phyloP scores from a whole-genome alignment of 1,140 invertebrate species.

The Caenorhabditis tropicalis region DNA sequence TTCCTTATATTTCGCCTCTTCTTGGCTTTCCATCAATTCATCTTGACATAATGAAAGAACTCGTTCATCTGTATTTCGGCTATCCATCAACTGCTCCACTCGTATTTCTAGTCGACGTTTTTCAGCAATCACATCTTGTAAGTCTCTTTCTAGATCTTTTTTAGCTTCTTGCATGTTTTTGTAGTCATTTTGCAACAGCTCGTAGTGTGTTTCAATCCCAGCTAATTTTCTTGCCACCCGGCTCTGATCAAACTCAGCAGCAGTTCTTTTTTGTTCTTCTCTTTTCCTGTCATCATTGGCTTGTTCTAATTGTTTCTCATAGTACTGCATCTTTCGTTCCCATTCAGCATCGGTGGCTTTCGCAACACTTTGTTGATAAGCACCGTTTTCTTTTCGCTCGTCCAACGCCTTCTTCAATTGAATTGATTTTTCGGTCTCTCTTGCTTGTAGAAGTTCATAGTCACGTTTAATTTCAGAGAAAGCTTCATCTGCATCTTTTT shows the following conservation, averaged over 20 bases:
- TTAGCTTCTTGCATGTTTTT: neutral
- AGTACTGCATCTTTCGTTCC: conserved; percentile 40
- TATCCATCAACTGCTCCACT: conserved; percentile 24
- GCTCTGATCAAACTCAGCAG: conserved; percentile 19
- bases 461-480: conserved; percentile 29
- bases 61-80: conserved; percentile 26
- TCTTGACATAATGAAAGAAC: neutral
- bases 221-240: conserved; percentile 15
- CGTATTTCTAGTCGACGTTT: conserved; percentile 20
- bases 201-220: neutral
- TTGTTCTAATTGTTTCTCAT: conserved; percentile 44
- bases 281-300: neutral
- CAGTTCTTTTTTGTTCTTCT: neutral
- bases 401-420: conserved; percentile 50
- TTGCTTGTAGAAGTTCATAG: conserved; percentile 22
- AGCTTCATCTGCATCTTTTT: neutral
- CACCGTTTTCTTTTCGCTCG: conserved; percentile 53
- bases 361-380: conserved; percentile 21
- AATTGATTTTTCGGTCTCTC: neutral
- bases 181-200: conserved; percentile 34
- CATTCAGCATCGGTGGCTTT: conserved; percentile 13
- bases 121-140: neutral
- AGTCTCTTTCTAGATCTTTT: conserved; percentile 7
- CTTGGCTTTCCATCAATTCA: neutral
- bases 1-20: conserved; percentile 17